A percentile compares a stretch with the other conserved stretches of the same genome.
phyloP scores from a whole-genome alignment of 1,140 invertebrate genomes.

The Notospermus geniculatus region DNA sequence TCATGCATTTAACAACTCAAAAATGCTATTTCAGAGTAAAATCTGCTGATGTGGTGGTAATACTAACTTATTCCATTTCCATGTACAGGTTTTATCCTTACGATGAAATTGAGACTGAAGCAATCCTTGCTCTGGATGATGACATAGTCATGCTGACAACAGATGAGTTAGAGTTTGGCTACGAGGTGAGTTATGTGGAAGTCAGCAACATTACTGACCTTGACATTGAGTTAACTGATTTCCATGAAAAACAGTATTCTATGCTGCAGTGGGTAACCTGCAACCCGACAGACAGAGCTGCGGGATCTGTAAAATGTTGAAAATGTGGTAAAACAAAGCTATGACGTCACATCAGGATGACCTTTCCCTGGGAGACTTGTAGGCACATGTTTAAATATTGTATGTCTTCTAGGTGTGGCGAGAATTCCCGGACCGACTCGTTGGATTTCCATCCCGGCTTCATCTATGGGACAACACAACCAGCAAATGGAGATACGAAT shows the following conservation, averaged over 20 bases:
- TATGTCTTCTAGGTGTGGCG: constrained; percentile 79
- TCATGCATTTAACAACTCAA: background rate
- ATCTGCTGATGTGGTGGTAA: no score
- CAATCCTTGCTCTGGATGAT: constrained; percentile 94
- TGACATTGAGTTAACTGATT: no score
- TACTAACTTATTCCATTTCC: no score
- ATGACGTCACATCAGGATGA: no score
- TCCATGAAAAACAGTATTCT: no score
- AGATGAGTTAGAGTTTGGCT: constrained; percentile 98
- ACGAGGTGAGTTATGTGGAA: constrained; percentile 64
- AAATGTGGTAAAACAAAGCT: no score
- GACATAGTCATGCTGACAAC: constrained; percentile 95
- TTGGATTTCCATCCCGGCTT: constrained; percentile 92
- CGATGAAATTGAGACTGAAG: constrained; percentile 95
- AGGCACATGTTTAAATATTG: no score
- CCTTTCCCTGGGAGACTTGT: no score
- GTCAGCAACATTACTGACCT: constrained; percentile 20
- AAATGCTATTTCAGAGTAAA: no score
- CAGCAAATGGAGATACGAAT: constrained; percentile 86
- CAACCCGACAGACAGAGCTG: no score
- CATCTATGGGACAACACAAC: constrained; percentile 53
- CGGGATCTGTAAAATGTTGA: no score
- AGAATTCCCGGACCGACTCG: constrained; percentile 91
- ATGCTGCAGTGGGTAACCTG: no score
- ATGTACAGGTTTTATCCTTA: constrained; percentile 93